These are phyloP conservation scores for Eriocheir sinensis DNA, from an alignment of 1,140 invertebrate genomes.

Conservation along the genomic window DNA sequence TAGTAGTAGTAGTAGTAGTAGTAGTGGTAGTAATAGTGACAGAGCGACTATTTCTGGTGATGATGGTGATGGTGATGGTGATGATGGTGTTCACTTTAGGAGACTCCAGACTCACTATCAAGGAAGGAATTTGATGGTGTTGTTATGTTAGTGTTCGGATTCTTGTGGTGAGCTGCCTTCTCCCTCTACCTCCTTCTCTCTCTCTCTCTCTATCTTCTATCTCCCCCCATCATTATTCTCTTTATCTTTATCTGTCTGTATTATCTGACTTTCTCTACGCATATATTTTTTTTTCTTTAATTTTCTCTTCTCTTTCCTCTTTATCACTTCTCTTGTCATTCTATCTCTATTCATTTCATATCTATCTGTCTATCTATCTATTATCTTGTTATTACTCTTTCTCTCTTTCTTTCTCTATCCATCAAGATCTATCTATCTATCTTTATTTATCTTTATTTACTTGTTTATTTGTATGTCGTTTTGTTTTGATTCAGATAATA, in stretches of 20 bases:
- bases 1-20: neutral
- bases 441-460: neutral
- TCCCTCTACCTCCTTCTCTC: neutral
- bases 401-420: neutral
- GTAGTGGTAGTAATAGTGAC: neutral
- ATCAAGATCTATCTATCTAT: neutral
- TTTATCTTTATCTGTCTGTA: neutral
- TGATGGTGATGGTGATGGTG: neutral
- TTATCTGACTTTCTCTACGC: neutral
- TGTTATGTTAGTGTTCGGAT: neutral
- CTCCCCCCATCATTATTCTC: neutral
- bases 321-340: neutral
- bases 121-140: neutral
- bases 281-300: neutral
- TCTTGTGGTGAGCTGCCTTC: neutral
- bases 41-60: neutral
- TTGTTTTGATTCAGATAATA: neutral
- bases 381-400: neutral
- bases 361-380: neutral
- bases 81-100: neutral
- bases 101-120: neutral
- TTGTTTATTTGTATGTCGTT: neutral
- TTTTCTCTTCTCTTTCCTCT: neutral
- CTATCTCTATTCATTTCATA: neutral
- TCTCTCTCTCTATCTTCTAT: neutral